Evolutionary conservation across 2,888 invertebrate genomes (phyloP), one percentile per base, ranked within the genome.

Genomic region (Trissoscelio sp.): DNA sequence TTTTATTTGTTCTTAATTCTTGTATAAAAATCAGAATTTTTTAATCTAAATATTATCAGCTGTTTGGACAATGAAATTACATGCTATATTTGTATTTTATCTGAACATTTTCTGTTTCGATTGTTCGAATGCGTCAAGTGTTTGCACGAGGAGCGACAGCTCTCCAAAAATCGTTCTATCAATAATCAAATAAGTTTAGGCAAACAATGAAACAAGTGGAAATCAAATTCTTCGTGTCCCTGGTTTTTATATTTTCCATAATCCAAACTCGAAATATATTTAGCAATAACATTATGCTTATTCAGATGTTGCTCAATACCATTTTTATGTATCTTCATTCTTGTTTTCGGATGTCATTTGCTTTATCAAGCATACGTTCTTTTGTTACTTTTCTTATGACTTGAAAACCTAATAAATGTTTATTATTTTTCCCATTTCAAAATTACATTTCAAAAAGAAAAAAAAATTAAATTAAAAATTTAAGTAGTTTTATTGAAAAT

Each of bases 221-320:
- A 1, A 44, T 44, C 9, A 39, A 14, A 39, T 39, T 39, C 14
- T n/a, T 39, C 14, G 14, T 2, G 12, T 12, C 14, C 39, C 1
- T 34, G 34, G 12, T 24, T 5, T 39, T n/a, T n/a, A 39, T 9
- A n/a, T 14, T 12, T 5, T 14, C 5, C 12, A 44, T 6, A 9
- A 2, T 18, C 44, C 12, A 18, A 44, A 16, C 7, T 44, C 9
- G 44, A 44, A 44, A 18, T 16, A 18, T 9, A 44, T 44, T 44
- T 12, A 9, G 44, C 7, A 18, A 9, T 44, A 44, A 18, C 44
- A 44, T 44, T 18, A 44, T 44, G 44, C 44, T 44, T 44, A 44
- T 44, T 44, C 11, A 9, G 44, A 18, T 18, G 44, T 44, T 44
- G 16, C 18, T 16, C 44, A 7, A 44, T 44, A 44, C 18, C 7